A percentile compares a stretch with the other conserved stretches of the same genome.
Evolutionary conservation across 2,797 vertebrate species (phyloP).

Genomic region (Bufotes viridis): DNA sequence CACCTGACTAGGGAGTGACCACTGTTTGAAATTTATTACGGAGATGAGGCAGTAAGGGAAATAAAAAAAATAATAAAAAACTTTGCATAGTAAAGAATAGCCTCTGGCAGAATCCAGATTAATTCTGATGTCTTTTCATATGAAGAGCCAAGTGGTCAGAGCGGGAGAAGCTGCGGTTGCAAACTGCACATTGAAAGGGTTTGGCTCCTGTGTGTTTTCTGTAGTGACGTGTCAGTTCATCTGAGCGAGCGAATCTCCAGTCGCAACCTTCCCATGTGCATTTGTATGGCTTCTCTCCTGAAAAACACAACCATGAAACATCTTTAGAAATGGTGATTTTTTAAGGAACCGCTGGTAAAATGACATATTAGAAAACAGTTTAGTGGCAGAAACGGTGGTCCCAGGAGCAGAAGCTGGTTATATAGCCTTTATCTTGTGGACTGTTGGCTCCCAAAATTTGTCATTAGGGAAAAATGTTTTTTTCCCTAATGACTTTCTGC

Average conservation of each 20-base stretch:
- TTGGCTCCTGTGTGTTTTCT: conserved; percentile 96
- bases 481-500: not conserved
- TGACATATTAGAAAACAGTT: too few relatives aligned
- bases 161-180: conserved; percentile 94
- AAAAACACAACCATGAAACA: conserved; percentile 51
- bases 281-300: conserved; percentile 96
- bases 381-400: too few relatives aligned
- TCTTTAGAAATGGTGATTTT: not conserved
- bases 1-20: conserved; percentile 1
- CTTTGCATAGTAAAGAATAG: conserved; percentile 69
- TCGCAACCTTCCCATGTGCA: conserved; percentile 97
- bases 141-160: conserved; percentile 97
- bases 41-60: conserved; percentile 53
- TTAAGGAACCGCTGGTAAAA: too few relatives aligned
- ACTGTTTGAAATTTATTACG: conserved; percentile 17
- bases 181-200: conserved; percentile 93
- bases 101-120: conserved; percentile 54
- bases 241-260: conserved; percentile 95
- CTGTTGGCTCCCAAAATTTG: too few relatives aligned
- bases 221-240: conserved; percentile 97
- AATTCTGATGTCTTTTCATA: conserved; percentile 98
- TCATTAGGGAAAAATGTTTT: too few relatives aligned
- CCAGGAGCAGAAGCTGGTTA: too few relatives aligned
- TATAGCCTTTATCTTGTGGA: too few relatives aligned
- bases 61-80: not conserved